Evolutionary conservation across 2,888 invertebrate species (phyloP), one percentile per base, ranked within the genome.

Genomic region (Microplitis manilae): DNA sequence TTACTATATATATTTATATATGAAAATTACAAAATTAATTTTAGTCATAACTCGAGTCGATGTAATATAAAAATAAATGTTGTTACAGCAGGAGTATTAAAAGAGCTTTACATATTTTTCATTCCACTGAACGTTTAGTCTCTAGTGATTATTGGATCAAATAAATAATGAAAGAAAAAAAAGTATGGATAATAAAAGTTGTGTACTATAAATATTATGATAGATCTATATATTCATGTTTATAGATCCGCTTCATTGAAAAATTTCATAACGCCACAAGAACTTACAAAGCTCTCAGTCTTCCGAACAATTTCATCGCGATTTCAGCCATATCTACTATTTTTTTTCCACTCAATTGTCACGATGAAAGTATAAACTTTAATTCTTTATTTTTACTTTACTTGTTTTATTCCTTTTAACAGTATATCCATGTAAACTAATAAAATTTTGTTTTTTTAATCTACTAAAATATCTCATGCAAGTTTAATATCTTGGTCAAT

Each of bases 71-170:
- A 50, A 50, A 50, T 50, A 50, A 8, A 50, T 50, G 13, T 50
- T 50, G 13, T 50, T 50, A 50, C 13, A 50, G 50, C 8, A 50
- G 13, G 50, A 50, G 50, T 50, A 50, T 50, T 50, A 50, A 50
- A 50, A 50, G 50, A 50, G 13, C 50, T 50, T 50, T 50, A 50
- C 50, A 50, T 50, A 13, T 50, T 50, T 50, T 13, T 50, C 62
- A 8, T 62, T 15, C 20, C 62, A 17, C 62, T 15, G 20, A 50
- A 8, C 50, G 50, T 50, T 50, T 20, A 62, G 62, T 50, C 59
- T 20, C n/a, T 59, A 39, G 65, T 70, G 76, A 76, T 76, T 71
- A 76, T 76, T 76, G 70, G 76, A 59, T 76, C 71, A 76, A 60
- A 67, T 76, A 70, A 71, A 76, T 76, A 64, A 70, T 41, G 39